Conservation (phyloP, 2,113 vertebrate genomes). For the Corythaeola cristata region DNA sequence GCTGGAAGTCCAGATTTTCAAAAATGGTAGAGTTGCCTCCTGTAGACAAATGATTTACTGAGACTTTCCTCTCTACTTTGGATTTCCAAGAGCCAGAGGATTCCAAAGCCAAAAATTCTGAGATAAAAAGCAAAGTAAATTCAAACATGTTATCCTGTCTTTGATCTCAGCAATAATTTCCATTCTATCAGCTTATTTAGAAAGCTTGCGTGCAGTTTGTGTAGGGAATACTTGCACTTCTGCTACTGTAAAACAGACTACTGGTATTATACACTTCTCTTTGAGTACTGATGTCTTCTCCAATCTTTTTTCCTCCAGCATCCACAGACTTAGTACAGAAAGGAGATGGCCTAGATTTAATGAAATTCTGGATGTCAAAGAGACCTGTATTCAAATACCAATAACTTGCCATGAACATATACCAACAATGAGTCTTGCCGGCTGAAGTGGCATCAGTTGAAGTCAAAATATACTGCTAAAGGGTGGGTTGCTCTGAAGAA, state of each 20-base stretch:
- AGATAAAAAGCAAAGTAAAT: neutral
- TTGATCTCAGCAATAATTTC: neutral
- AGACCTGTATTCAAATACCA: neutral
- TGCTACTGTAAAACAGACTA: neutral
- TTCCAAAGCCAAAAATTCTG: neutral
- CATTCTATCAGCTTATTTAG: neutral
- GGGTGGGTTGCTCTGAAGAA: neutral
- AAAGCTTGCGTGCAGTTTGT: neutral
- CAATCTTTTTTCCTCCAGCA: neutral
- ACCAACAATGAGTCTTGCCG: neutral
- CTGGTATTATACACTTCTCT: neutral
- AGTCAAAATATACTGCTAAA: neutral
- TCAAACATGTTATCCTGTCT: neutral
- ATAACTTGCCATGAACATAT: neutral
- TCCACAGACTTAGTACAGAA: neutral
- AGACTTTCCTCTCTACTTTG: neutral
- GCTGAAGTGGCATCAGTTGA: neutral
- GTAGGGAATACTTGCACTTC: neutral
- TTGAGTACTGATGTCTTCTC: neutral
- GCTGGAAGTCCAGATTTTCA: neutral
- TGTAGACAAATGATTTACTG: rapidly evolving
- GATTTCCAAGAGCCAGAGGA: neutral
- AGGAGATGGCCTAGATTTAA: neutral
- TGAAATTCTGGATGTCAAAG: neutral
- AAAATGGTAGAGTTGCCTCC: neutral